Base-by-base conservation (phyloP, 2,113 vertebrate genomes). In the Pelobates fuscus region DNA sequence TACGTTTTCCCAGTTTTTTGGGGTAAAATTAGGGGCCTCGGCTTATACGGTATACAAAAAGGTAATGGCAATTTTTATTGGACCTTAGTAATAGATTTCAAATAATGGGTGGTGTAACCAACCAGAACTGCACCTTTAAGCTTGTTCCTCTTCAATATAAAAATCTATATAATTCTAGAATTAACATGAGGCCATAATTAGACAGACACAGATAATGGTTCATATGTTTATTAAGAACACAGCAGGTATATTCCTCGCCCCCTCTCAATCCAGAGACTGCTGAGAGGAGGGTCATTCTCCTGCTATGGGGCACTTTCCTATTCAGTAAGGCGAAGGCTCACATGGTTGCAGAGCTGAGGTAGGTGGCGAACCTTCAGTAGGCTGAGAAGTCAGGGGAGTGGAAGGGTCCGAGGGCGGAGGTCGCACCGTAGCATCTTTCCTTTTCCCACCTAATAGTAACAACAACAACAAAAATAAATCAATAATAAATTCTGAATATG, bases 241-340 rank as follows among this genome's bases (percentile, higher is more conserved):
- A 60, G 52, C 63, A 46, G 63, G 30, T n/a, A 21, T n/a, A 3
- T 15, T 24, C 26, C 30, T 67, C 63, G 43, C 72, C 63, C 21
- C 54, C 63, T 60, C 63, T 30, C 72, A 66, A 23, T 30, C n/a
- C 37, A 46, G 54, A 21, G 72, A 52, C 72, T 75, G 25, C 37
- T 26, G 54, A 26, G 54, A 24, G 37, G 41, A 24, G 37, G 72
- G 14, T 75, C 72, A 75, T 75, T 57, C 52, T 59, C 57, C 72
- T 59, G 63, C 26, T 58, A 37, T 30, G 32, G 2, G 2, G 37
- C n/a, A 30, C 17, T 20, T 5, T 2, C 20, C 11, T 29, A 0
- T 15, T 43, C 18, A 58, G 27, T 54, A 54, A 3, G 44, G 70
- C 8, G 6, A n/a, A 3, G 46, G 15, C 3, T 57, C 37, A 44